Conservation (phyloP, 2,888 invertebrate genomes). For the Acleris holmiana region DNA sequence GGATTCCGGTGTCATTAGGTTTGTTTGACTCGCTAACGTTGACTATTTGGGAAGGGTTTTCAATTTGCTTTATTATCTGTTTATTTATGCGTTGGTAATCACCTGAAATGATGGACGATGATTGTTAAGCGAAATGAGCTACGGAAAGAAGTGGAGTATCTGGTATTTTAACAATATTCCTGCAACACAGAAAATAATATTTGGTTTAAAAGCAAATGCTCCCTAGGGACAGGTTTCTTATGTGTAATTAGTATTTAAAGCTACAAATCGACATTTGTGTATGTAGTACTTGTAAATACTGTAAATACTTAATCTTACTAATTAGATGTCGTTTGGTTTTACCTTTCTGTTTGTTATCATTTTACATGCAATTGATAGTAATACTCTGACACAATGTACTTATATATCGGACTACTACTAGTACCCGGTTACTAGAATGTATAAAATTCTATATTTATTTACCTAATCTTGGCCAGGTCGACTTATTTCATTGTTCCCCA, state of each 20-base stretch:
- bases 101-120: conserved; percentile 71
- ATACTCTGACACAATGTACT: no score
- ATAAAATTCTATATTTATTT: no score
- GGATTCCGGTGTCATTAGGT: conserved; percentile 76
- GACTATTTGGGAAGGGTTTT: conserved; percentile 70
- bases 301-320: no score
- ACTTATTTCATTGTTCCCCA: conserved; percentile 49
- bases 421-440: neutral
- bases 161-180: neutral
- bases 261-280: no score
- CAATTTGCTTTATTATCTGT: conserved; percentile 84
- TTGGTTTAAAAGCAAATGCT: no score
- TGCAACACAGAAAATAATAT: no score
- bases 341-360: neutral
- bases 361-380: no score
- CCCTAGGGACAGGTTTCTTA: no score
- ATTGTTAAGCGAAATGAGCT: conserved; percentile 50
- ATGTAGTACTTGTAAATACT: no score
- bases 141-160: conserved; percentile 49
- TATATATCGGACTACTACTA: no score
- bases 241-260: no score
- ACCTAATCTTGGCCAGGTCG: conserved; percentile 1
- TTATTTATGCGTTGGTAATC: conserved; percentile 77
- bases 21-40: conserved; percentile 59
- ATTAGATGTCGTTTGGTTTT: no score